These are phyloP conservation scores for Euphydryas editha DNA, from an alignment of 2,888 invertebrate species.

Conservation along the genomic window DNA sequence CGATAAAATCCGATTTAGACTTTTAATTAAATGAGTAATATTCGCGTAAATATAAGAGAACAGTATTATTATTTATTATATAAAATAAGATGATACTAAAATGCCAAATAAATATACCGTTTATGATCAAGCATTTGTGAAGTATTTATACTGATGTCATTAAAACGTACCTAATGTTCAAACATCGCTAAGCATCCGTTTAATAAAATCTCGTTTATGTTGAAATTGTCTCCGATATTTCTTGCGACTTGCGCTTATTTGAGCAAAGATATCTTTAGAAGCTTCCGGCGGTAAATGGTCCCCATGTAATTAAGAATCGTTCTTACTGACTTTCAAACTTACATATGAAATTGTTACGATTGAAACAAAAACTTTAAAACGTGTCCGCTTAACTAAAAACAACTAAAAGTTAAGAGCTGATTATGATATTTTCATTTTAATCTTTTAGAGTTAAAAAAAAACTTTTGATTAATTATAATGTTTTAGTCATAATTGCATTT, in stretches of 20 bases:
- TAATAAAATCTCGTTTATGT: conserved; percentile 4
- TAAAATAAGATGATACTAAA: neutral
- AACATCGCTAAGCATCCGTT: conserved; percentile 4
- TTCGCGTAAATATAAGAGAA: too few species aligned
- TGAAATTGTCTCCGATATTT: conserved; percentile 2
- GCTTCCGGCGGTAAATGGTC: neutral
- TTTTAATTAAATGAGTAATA: too few species aligned
- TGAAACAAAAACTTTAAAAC: neutral
- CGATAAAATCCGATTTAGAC: too few species aligned
- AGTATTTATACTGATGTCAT: neutral
- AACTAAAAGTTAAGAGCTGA: too few species aligned
- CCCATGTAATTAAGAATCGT: neutral
- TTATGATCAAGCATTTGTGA: neutral
- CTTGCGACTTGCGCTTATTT: conserved; percentile 3
- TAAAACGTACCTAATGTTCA: neutral
- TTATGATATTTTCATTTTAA: too few species aligned
- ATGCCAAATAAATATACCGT: neutral
- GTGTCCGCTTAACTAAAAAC: too few species aligned
- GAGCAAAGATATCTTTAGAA: conserved; percentile 10
- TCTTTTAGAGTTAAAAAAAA: too few species aligned
- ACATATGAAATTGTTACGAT: neutral
- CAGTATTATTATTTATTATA: too few species aligned
- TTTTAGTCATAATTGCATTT: too few species aligned
- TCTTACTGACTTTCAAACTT: neutral
- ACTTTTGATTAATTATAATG: too few species aligned